Base-by-base conservation (phyloP, 2,888 invertebrate genomes). In the Isotomurus palustris region DNA sequence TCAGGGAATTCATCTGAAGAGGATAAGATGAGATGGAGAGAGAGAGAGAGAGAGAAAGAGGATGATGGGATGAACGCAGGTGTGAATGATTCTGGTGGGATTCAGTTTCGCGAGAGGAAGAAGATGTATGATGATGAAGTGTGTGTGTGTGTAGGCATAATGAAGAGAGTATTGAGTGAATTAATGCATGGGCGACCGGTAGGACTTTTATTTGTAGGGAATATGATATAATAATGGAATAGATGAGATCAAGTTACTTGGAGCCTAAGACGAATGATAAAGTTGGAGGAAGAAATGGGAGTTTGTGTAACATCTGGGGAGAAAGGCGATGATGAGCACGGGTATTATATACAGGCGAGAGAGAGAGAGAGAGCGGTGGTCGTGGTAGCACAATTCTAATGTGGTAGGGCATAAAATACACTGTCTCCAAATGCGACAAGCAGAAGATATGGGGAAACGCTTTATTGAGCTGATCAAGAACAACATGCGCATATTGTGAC, bases 401-500 rank as follows among this genome's bases (percentile, higher is more conserved):
- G 60, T 49, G 44, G 47, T 53, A 58, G 48, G 44, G 53, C 49
- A 56, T 48, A 51, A 45, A 52, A 51, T 40, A 51, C 27, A 51
- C 27, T 25, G 49, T 49, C 35, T 49, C 6, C 22, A 17, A 27
- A 17, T 27, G 28, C 49, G 49, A 24, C 27, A 49, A 24, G 28
- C 25, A 21, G 27, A 49, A 28, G 32, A 54, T 24, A 36, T 35
- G 41, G 62, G 53, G 53, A 56, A 53, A 59, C 47, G 56, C 53
- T 60, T 60, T 66, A 66, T 66, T 66, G 66, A 66, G 66, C 66
- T 62, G 65, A 67, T 65, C 63, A 65, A 65, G 62, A 65, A 58
- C 65, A 67, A 65, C 60, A 66, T 62, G 65, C 62, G 65, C 63
- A 66, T 57, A 59, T 66, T 62, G 67, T 67, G 67, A 67, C 67